phyloP scores from a whole-genome alignment of 64 coral and sea anemone genomes.

The Montipora efflorescens region DNA sequence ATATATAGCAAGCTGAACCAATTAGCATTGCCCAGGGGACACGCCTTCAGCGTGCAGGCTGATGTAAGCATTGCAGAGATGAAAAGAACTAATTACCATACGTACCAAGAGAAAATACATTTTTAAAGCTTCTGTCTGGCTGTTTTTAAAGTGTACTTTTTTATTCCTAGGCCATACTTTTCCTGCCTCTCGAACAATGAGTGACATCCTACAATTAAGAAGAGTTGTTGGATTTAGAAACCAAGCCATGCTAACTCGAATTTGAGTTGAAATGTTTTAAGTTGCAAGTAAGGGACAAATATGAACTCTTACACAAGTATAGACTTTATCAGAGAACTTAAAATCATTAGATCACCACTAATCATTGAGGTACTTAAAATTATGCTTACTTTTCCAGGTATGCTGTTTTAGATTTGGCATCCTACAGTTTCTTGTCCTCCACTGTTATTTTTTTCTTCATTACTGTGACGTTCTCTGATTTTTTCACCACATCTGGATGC shows the following conservation, averaged over 20 bases:
- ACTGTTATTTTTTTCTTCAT: constrained; percentile 5
- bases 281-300: background rate
- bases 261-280: background rate
- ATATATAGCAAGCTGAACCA: too few relatives aligned
- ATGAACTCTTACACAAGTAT: background rate
- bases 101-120: too few relatives aligned
- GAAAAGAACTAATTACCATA: too few relatives aligned
- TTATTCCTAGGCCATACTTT: constrained; percentile 47
- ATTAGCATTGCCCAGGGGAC: too few relatives aligned
- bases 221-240: constrained; percentile 7
- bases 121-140: constrained; percentile 6
- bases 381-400: constrained; percentile 30
- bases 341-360: background rate
- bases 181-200: constrained; percentile 48
- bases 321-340: background rate
- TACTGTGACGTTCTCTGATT: background rate
- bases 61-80: too few relatives aligned
- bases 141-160: constrained; percentile 45
- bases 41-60: too few relatives aligned
- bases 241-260: background rate
- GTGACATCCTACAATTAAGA: constrained; percentile 30
- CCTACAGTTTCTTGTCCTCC: background rate
- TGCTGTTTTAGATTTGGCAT: constrained; percentile 28
- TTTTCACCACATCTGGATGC: background rate
- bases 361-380: background rate